Conservation (phyloP, 2,797 vertebrate genomes). For the Helicolenus hilgendorfi region DNA sequence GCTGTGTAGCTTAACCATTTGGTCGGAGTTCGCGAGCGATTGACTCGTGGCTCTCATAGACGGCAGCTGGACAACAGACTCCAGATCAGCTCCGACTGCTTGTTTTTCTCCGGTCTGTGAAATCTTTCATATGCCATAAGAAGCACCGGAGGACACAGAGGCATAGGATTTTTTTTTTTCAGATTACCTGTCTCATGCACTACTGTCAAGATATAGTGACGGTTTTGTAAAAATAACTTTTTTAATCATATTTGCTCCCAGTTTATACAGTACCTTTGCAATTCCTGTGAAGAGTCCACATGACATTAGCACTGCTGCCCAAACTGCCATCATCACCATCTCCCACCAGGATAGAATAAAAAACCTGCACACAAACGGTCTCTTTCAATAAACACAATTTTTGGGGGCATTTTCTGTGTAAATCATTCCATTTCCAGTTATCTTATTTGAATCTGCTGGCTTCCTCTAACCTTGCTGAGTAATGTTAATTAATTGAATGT, state of each 20-base stretch:
- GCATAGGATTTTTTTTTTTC: too few relatives aligned
- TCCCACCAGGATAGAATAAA: neutral
- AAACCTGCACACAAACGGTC: neutral
- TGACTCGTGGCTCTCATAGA: too few relatives aligned
- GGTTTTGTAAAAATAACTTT: too few relatives aligned
- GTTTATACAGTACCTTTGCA: conserved; percentile 19
- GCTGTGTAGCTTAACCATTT: fast-evolving
- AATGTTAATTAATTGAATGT: neutral
- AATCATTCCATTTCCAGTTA: neutral
- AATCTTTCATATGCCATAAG: too few relatives aligned
- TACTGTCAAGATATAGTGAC: too few relatives aligned
- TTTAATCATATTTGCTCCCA: neutral
- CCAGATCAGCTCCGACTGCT: too few relatives aligned
- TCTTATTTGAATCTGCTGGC: neutral
- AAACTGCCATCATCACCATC: neutral
- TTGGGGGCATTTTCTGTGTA: neutral
- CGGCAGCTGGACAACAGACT: too few relatives aligned
- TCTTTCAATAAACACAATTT: neutral
- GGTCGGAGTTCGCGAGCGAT: too few relatives aligned
- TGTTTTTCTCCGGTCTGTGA: too few relatives aligned
- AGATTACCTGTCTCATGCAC: too few relatives aligned
- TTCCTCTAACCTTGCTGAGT: neutral
- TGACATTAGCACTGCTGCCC: conserved; percentile 6
- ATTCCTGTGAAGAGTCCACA: neutral
- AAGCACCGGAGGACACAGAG: too few relatives aligned